Percentiles rank a stretch among this genome's conserved stretches.
Evolutionary conservation across 2,888 invertebrate genomes (phyloP).

Genomic region (Drosophila eohydei): DNA sequence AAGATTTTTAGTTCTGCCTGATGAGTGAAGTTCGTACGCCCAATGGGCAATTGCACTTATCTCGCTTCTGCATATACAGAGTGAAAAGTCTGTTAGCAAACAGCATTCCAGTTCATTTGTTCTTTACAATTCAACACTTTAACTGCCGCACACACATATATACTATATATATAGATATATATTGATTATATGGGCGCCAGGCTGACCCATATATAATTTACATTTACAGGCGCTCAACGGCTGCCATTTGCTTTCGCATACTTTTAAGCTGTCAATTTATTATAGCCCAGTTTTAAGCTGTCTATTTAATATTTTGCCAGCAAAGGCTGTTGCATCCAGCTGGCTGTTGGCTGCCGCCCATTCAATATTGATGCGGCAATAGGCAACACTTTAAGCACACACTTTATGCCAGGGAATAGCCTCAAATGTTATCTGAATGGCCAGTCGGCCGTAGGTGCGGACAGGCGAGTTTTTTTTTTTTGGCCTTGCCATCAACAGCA

Average conservation of each 20-base stretch:
- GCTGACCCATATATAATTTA: constrained; percentile 35
- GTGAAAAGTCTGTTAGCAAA: constrained; percentile 8
- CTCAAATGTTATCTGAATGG: constrained; percentile 63
- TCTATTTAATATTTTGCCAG: constrained; percentile 49
- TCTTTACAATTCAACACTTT: constrained; percentile 18
- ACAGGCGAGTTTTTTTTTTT: constrained; percentile 9
- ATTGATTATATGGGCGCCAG: constrained; percentile 25
- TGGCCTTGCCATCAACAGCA: not conserved
- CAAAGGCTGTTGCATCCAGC: constrained; percentile 29
- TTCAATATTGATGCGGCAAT: constrained; percentile 64
- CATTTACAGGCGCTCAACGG: constrained; percentile 21
- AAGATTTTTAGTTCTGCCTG: not conserved
- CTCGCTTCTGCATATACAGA: not conserved
- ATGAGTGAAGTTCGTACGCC: not conserved
- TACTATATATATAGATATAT: not conserved
- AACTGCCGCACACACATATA: not conserved
- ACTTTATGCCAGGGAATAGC: constrained; percentile 60
- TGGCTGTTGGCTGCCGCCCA: constrained; percentile 18
- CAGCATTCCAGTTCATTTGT: constrained; percentile 28
- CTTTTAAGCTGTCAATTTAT: constrained; percentile 64
- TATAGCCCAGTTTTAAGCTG: constrained; percentile 64
- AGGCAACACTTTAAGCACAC: constrained; percentile 65
- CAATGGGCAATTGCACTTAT: constrained; percentile 3
- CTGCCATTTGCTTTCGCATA: constrained; percentile 26
- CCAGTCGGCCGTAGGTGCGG: constrained; percentile 25